A percentile compares a stretch with the other conserved stretches of the same genome.
phyloP scores from a whole-genome alignment of 1,140 invertebrate species.

The Pygmarrhopalites habei region DNA sequence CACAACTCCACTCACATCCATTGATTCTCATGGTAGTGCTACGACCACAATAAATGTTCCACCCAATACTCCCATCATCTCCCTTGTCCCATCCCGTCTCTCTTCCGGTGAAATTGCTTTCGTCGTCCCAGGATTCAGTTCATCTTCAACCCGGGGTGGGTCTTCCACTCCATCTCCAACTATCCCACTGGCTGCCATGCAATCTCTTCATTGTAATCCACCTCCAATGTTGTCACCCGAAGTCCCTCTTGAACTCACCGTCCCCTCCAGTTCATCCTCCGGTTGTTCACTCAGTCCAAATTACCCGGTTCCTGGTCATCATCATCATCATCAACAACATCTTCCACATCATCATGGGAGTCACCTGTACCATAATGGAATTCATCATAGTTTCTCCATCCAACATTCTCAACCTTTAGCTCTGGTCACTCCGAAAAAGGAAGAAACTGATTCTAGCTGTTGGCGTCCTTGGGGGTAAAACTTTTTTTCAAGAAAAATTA shows the following conservation, averaged over 20 bases:
- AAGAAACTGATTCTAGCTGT: constrained; percentile 23
- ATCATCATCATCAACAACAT: constrained; percentile 1
- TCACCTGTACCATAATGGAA: not conserved
- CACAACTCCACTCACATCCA: constrained; percentile 2
- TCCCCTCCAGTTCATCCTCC: constrained; percentile 22
- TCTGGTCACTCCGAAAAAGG: not conserved
- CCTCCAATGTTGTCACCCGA: constrained; percentile 29
- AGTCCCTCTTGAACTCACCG: constrained; percentile 32
- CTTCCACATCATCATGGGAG: constrained; percentile 11
- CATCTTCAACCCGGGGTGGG: constrained; percentile 14
- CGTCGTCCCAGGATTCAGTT: constrained; percentile 47
- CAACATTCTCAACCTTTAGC: not conserved
- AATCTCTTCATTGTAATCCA: constrained; percentile 17
- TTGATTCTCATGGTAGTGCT: not conserved
- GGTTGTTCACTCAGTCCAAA: constrained; percentile 21
- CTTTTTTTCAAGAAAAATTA: not conserved
- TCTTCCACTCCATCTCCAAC: constrained; percentile 41
- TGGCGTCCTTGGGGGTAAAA: constrained; percentile 30
- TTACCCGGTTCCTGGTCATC: constrained; percentile 7
- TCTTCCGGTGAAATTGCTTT: constrained; percentile 56
- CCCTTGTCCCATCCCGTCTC: constrained; percentile 53
- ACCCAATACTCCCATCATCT: constrained; percentile 25
- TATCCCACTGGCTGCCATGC: constrained; percentile 12
- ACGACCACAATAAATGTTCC: constrained; percentile 12
- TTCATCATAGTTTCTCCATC: not conserved